Base-by-base conservation (phyloP, 2,888 invertebrate species). In the Tridacna crocea region DNA sequence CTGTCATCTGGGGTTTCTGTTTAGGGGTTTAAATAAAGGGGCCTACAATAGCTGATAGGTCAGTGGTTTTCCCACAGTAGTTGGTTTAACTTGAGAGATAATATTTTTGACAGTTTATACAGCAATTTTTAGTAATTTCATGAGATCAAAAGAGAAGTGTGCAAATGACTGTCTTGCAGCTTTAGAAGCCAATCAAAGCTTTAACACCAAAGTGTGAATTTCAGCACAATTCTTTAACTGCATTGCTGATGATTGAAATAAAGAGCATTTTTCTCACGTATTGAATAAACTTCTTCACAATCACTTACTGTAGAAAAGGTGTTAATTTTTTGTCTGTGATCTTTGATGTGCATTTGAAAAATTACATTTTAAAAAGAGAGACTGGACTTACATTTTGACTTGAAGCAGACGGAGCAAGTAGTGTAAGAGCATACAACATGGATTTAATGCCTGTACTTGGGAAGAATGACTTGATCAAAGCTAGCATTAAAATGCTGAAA, bases 401-500 rank as follows among this genome's bases (percentile, higher is more conserved):
- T 36, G 36, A 36, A 36, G 36, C 36, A 36, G 36, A 36, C 36
- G 8, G 36, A 4, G 36, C 36, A 36, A 36, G 36, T 36, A 36
- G 36, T 36, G 36, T 8, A 36, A 36, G 36, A 36, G 36, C 36
- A 36, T 36, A 36, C 2, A 36, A 36, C 36, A 66, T 66, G 66
- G 66, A 66, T 11, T 6, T 66, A n/a, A n/a, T 36, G n/a, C 80
- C 83, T 26, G 79, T 85, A 51, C 70, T 85, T 11, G 74, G 79
- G 66, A 85, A 70, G 60, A 83, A 36, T 70, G 85, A 85, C 60
- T 77, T 85, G 15, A 81, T 83, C 3, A 80, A 85, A 63, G 85
- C 85, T 19, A 85, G 85, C 68, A 63, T 85, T 19, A 83, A 83
- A 63, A 75, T 85, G 61, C 75, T 85, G 61, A 81, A 83, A 26